Evolutionary conservation across 2,888 invertebrate species (phyloP), one percentile per base, ranked within the genome.

Genomic region (Agriotes lineatus): DNA sequence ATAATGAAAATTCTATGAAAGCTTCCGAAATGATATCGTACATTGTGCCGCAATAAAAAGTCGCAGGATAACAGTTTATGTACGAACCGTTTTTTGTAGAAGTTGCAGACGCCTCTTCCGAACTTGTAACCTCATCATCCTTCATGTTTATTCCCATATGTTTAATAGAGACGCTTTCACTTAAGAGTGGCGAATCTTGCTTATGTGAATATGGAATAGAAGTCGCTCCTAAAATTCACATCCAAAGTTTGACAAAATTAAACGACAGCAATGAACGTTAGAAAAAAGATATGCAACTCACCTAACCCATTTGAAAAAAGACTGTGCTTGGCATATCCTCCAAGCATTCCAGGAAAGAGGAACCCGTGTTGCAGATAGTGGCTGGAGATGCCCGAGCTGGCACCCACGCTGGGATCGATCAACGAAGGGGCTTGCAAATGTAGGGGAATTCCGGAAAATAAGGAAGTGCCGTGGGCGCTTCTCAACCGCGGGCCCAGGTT

Each of bases 81-180:
- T n/a, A n/a, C n/a, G 16, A 9, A 66, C 66, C 66, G 20, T 59
- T 60, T 52, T 66, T 66, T 9, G 48, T 50, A 19, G 59, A 45
- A 30, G 14, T 82, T 81, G 45, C 60, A 19, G 83, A 82, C 14
- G 90, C 88, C 82, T 92, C 92, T 80, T 92, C 92, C 0, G 92
- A 91, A 81, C 93, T 93, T 18, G 90, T 89, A 0, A 93, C 92
- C 83, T 93, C 93, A 76, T 93, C 92, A 74, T 93, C 93, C 79
- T 91, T 91, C 19, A 85, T 81, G 18, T 22, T 56, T 7, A 64
- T 56, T 18, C 70, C 59, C 6, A 60, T 39, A 42, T 62, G 66
- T 30, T 70, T 70, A 2, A 68, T 35, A 2, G 63, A 20, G 14
- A 16, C 2, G 30, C n/a, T 54, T 19, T 67, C 60, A 22, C 16